phyloP scores from a whole-genome alignment of 2,888 invertebrate genomes.

The Isoperla grammatica region DNA sequence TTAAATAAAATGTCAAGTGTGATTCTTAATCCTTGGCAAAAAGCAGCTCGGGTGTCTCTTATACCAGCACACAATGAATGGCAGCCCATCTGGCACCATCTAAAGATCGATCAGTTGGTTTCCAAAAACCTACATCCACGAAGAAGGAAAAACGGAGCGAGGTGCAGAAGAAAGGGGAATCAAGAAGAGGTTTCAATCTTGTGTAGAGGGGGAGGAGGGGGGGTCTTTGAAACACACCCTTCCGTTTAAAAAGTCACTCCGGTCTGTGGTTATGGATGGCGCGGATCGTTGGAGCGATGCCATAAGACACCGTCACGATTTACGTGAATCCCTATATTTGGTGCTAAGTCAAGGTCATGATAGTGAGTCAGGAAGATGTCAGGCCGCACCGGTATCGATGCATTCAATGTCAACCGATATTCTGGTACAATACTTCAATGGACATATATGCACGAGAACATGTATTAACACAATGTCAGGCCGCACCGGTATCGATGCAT shows the following conservation, averaged over 20 bases:
- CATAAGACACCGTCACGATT: constrained; percentile 6
- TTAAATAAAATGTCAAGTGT: no score
- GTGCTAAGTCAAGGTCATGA: no score
- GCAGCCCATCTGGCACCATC: constrained; percentile 25
- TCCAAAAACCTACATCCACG: not conserved
- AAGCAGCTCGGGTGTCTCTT: not conserved
- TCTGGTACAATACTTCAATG: no score
- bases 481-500: no score
- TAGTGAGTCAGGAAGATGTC: no score
- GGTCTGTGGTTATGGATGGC: constrained; percentile 21
- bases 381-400: no score
- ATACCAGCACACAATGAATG: constrained; percentile 8
- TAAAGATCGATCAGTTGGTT: constrained; percentile 26
- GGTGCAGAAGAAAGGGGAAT: not conserved
- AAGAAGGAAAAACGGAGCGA: not conserved
- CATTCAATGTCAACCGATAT: no score
- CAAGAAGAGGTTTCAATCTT: constrained; percentile 24
- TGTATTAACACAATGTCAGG: no score
- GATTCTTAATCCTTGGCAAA: constrained; percentile 2
- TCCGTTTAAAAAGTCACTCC: constrained; percentile 22
- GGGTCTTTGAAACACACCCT: constrained; percentile 25
- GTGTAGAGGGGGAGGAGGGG: no score
- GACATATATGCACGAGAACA: no score
- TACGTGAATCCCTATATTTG: no score
- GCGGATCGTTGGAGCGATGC: constrained; percentile 12